Base-by-base conservation (phyloP, 2,797 vertebrate species). In the Nasua narica region DNA sequence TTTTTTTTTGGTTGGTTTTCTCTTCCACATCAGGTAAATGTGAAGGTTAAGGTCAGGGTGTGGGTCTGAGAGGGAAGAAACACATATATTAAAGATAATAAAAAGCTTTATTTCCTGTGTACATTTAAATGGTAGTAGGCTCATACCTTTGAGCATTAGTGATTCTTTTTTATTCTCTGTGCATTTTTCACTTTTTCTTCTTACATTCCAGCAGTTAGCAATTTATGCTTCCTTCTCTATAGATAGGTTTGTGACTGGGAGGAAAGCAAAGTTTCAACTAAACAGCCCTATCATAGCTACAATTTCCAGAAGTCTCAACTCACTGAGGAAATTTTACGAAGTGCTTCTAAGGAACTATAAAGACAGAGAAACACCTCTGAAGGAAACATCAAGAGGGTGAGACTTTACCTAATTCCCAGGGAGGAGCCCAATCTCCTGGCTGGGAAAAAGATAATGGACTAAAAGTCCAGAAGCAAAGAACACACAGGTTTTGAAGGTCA, bases 71-170 rank as follows among this genome's bases (percentile, higher is more conserved):
- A 58, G 6, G 13, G 29, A 77, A 52, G 83, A 50, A 67, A 81
- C 46, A 78, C 11, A 58, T 58, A 40, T 60, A 82, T 69, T 62
- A 52, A 2, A 43, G 11, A 35, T 21, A 62, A 58, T 54, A 54
- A 83, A 77, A 78, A 14, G 0, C 7, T 91, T 29, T 79, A 56
- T 78, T 88, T 81, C 10, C n/a, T 43, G 1, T 74, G 6, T 7
- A 50, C 19, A 52, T 40, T 91, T 40, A 46, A 5, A 40, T 81
- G 19, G 2, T 50, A 67, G 0, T 69, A 2, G 27, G 19, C 11
- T 79, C 23, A 46, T 54, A 67, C 29, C n/a, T 95, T 69, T 90
- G 21, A 83, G 25, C 13, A 78, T 60, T 65, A 91, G 14, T 87
- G 19, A 43, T 67, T 10, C 4, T 54, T 56, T 65, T 70, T 58